Evolutionary conservation across 2,797 vertebrate genomes (phyloP), one percentile per base, ranked within the genome.

Genomic region (Halcyon chelicuti): DNA sequence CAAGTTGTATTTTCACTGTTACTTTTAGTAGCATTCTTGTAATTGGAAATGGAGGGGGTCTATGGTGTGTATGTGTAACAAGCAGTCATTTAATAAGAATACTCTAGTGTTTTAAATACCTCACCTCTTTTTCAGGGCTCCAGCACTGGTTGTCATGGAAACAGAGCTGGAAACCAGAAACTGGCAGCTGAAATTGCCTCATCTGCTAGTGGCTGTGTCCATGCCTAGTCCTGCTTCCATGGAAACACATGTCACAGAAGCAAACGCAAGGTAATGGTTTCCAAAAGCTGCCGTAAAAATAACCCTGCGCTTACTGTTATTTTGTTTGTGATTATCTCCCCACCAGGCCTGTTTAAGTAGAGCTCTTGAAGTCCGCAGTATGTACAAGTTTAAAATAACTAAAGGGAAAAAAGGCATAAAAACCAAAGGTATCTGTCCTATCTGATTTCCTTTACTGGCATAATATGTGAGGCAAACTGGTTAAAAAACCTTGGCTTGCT

Each of bases 151-250:
- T 97, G 96, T 84, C 93, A 96, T 96, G 88, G 97, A 94, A 95
- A 97, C 97, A 80, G 94, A 93, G 67, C 55, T 61, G 75, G 78
- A 90, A 83, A 92, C 23, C 54, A 90, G 84, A 90, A 94, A 71
- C 86, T 91, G 92, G 85, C 92, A 76, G 87, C 12, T 86, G 80
- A 86, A 96, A 94, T 60, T 95, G 78, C 87, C 85, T 97, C 87
- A 72, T 97, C 93, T 91, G 93, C 94, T 88, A 68, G 90, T 94
- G 96, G 60, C 92, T 93, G 44, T 86, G 88, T 93, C 96, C 90
- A 70, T 89, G 94, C 79, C 94, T 91, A 72, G 87, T 93, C 81
- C 93, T 35, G 96, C 97, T 97, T 92, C 97, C 96, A 97, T 97
- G 97, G 97, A 95, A 97, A 97, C 97, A 92, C 79, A 76, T 90